Percentiles rank a stretch among this genome's conserved stretches.
phyloP scores from a whole-genome alignment of 2,888 invertebrate genomes.

The Eupithecia inturbata region DNA sequence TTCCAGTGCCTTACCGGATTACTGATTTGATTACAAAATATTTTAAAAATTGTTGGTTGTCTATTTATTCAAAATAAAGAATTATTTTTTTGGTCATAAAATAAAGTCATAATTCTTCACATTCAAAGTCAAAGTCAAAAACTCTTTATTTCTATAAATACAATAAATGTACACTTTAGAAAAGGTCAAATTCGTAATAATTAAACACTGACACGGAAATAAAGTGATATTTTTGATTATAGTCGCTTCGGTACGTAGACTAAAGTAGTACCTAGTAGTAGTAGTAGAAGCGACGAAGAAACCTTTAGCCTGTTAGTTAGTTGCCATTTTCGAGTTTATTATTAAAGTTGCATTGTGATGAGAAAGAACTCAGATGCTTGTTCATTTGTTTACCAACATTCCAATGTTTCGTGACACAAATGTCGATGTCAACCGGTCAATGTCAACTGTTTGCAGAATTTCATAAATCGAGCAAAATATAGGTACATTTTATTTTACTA shows the following conservation, averaged over 20 bases:
- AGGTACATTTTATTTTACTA: constrained; percentile 14
- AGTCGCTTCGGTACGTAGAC: too few species aligned
- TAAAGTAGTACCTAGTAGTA: too few species aligned
- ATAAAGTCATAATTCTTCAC: neutral
- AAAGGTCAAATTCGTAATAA: too few species aligned
- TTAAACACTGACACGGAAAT: too few species aligned
- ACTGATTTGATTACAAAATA: neutral
- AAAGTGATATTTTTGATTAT: too few species aligned
- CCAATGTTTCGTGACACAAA: constrained; percentile 10
- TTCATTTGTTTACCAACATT: constrained; percentile 38
- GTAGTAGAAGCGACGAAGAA: too few species aligned
- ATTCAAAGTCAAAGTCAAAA: too few species aligned
- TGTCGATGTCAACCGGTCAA: neutral
- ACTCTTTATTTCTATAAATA: too few species aligned
- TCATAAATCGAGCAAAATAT: constrained; percentile 8
- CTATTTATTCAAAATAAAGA: neutral
- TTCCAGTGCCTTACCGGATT: constrained; percentile 10
- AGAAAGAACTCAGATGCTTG: constrained; percentile 14
- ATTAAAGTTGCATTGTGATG: neutral
- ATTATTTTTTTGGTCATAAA: neutral
- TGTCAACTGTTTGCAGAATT: neutral
- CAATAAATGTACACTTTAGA: too few species aligned
- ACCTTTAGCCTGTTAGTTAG: too few species aligned
- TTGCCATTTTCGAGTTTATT: too few species aligned
- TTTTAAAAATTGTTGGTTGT: neutral